These are phyloP conservation scores for Bombyx huttoni DNA, from an alignment of 2,888 invertebrate genomes.

Conservation along the genomic window DNA sequence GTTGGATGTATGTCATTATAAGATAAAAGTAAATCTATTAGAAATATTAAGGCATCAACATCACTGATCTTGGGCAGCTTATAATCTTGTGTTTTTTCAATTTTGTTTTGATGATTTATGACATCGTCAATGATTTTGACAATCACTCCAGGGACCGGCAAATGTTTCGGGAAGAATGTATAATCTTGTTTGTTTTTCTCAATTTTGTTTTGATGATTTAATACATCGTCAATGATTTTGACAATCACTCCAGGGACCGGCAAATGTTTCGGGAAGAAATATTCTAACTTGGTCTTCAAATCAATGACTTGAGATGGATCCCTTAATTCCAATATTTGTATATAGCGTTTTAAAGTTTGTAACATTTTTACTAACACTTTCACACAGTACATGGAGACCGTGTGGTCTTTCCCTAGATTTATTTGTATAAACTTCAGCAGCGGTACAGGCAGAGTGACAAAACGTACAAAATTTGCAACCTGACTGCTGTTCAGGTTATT, in stretches of 20 bases:
- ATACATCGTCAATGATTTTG: slow-evolving; percentile 38
- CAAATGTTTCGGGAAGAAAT: slow-evolving; percentile 59
- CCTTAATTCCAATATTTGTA: slow-evolving; percentile 59
- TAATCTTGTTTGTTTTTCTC: slow-evolving; percentile 47
- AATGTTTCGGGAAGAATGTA: slow-evolving; percentile 59
- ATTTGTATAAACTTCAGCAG: slow-evolving; percentile 56
- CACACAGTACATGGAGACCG: slow-evolving; percentile 57
- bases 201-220: too few relatives aligned
- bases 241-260: slow-evolving; percentile 44
- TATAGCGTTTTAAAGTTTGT: slow-evolving; percentile 61
- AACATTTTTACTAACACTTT: slow-evolving; percentile 71
- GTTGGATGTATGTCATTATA: slow-evolving; percentile 56
- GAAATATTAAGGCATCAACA: slow-evolving; percentile 38
- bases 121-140: slow-evolving; percentile 44
- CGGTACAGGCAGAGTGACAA: slow-evolving; percentile 58
- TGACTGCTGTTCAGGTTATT: slow-evolving; percentile 59
- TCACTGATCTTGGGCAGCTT: slow-evolving; percentile 35
- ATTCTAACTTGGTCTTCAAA: slow-evolving; percentile 46
- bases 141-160: slow-evolving; percentile 42
- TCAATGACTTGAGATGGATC: slow-evolving; percentile 32
- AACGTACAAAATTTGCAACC: slow-evolving; percentile 62
- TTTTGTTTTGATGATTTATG: slow-evolving; percentile 18
- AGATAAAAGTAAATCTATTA: slow-evolving; percentile 48
- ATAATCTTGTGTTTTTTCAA: slow-evolving; percentile 34
- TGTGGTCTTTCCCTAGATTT: slow-evolving; percentile 40